Percentiles rank a stretch among this genome's conserved stretches.
phyloP scores from a whole-genome alignment of 2,797 vertebrate genomes.

The Esox masquinongy region DNA sequence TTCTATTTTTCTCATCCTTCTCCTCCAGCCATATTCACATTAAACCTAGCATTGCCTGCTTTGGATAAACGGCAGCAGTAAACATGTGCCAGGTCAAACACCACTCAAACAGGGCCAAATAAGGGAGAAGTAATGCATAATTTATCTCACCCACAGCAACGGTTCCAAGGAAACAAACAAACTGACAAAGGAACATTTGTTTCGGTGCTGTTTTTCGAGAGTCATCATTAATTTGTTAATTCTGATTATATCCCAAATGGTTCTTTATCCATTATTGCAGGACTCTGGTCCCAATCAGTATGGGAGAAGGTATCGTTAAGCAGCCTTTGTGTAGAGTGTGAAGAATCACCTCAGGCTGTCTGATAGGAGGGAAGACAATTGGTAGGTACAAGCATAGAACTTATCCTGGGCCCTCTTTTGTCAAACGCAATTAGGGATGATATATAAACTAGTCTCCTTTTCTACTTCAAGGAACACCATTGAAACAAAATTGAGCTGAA shows the following conservation, averaged over 20 bases:
- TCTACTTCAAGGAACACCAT: not conserved
- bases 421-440: not conserved
- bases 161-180: not conserved
- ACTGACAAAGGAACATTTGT: not conserved
- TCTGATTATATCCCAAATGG: not conserved
- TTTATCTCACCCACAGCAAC: not conserved
- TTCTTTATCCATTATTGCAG: not conserved
- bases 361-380: not conserved
- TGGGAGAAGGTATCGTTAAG: not conserved
- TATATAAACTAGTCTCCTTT: not conserved
- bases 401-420: not conserved
- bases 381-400: not conserved
- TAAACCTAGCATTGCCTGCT: conserved; percentile 2
- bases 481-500: not conserved
- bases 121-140: conserved; percentile 1
- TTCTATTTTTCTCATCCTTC: not conserved
- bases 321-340: not conserved
- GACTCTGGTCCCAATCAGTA: not conserved
- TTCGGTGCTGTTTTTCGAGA: not conserved
- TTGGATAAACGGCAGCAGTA: not conserved
- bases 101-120: not conserved
- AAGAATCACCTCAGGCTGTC: not conserved
- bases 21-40: not conserved
- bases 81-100: conserved; percentile 3
- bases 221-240: not conserved